A percentile compares a stretch with the other conserved stretches of the same genome.
Conservation (phyloP, 1,140 invertebrate genomes). For the Phymorhynchus buccinoides region DNA sequence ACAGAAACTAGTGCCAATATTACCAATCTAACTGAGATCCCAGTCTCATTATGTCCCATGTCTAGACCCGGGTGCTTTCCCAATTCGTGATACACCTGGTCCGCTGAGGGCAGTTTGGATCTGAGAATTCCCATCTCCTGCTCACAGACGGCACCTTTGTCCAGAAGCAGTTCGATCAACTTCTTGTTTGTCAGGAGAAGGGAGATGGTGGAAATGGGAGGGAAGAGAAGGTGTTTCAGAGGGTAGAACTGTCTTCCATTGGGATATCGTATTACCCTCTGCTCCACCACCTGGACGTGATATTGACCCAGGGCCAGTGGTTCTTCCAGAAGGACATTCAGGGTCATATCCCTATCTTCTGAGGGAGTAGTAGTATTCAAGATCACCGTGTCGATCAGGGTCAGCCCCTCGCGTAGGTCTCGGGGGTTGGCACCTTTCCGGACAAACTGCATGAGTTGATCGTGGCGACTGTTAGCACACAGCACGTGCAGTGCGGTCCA, state of each 20-base stretch:
- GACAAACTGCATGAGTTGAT: background rate
- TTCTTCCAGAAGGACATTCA: background rate
- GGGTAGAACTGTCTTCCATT: background rate
- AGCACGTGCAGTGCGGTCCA: background rate
- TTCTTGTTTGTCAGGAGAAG: background rate
- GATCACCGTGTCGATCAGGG: constrained; percentile 1
- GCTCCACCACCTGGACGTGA: background rate
- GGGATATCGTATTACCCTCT: background rate
- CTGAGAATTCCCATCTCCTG: background rate
- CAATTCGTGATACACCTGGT: too few species aligned
- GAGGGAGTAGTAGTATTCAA: background rate
- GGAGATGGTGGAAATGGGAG: background rate
- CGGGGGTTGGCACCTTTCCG: background rate
- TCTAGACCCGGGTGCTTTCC: too few species aligned
- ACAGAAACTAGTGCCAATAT: too few species aligned
- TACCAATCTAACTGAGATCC: too few species aligned
- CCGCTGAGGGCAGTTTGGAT: too few species aligned
- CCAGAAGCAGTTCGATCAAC: background rate
- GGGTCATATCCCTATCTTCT: background rate
- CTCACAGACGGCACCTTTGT: background rate
- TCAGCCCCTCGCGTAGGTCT: background rate
- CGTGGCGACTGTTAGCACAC: background rate
- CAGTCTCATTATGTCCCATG: too few species aligned
- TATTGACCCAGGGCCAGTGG: background rate
- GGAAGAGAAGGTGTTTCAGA: background rate